Evolutionary conservation across 2,797 vertebrate species (phyloP).

Genomic region (Gadopsis marmoratus): DNA sequence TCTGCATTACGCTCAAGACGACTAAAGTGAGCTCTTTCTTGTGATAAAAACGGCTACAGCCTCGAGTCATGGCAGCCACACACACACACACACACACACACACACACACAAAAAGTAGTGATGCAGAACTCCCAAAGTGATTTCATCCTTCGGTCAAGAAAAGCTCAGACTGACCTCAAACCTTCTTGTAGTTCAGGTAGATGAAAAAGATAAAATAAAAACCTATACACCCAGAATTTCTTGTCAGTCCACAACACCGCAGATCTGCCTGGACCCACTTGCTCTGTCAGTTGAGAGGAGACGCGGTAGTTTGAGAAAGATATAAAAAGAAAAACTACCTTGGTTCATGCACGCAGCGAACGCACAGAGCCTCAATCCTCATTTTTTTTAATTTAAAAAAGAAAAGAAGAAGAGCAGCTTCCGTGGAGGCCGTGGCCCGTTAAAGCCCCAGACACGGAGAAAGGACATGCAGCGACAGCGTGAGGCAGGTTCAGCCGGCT

Average conservation of each 20-base stretch:
- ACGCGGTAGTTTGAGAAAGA: slow-evolving; percentile 36
- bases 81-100: not conserved
- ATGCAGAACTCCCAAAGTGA: slow-evolving; percentile 9
- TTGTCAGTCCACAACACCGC: slow-evolving; percentile 33
- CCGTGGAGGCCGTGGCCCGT: slow-evolving; percentile 35
- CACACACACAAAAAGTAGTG: not conserved
- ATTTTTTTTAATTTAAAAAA: slow-evolving; percentile 22
- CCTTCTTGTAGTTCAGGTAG: slow-evolving; percentile 15
- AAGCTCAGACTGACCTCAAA: slow-evolving; percentile 16
- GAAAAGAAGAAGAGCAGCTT: slow-evolving; percentile 27
- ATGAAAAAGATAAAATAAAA: slow-evolving; percentile 34
- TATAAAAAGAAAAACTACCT: slow-evolving; percentile 21
- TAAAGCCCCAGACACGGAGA: slow-evolving; percentile 59
- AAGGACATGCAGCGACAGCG: slow-evolving; percentile 69
- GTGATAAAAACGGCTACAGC: slow-evolving; percentile 8
- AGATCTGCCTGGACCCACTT: slow-evolving; percentile 52
- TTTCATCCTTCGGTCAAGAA: slow-evolving; percentile 14
- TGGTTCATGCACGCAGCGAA: slow-evolving; percentile 55
- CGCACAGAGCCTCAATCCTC: slow-evolving; percentile 41
- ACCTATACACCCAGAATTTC: slow-evolving; percentile 39
- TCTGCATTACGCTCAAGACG: slow-evolving; percentile 33
- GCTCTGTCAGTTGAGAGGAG: slow-evolving; percentile 45
- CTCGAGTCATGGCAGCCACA: slow-evolving; percentile 6
- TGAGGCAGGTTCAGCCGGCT: slow-evolving; percentile 56
- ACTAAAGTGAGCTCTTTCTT: slow-evolving; percentile 5